phyloP scores from a whole-genome alignment of 2,797 vertebrate species.

The Benthosema pterotum region DNA sequence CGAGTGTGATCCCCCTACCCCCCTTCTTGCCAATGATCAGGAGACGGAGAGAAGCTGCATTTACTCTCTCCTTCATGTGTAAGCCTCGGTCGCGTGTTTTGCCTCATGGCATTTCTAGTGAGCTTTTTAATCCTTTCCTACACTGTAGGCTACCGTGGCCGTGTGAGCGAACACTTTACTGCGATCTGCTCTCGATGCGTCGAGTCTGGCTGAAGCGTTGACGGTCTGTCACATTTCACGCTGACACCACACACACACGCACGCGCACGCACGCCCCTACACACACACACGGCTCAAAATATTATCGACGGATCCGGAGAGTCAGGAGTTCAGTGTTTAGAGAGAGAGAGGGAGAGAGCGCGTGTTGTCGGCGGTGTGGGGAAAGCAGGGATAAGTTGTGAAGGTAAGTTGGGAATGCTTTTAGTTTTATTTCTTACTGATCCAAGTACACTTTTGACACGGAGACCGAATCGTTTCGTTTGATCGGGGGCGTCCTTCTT shows the following conservation, averaged over 20 bases:
- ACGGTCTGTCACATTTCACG: constrained; percentile 86
- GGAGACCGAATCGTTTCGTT: constrained; percentile 39
- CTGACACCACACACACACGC: constrained; percentile 63
- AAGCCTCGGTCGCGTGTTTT: too few relatives aligned
- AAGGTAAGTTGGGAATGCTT: constrained; percentile 53
- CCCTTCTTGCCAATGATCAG: too few relatives aligned
- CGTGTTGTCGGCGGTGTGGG: constrained; percentile 3
- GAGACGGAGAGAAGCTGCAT: too few relatives aligned
- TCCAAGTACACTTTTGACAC: too few relatives aligned
- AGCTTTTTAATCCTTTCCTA: too few relatives aligned
- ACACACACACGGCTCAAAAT: constrained; percentile 59
- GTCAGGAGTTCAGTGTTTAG: constrained; percentile 46
- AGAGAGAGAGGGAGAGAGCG: constrained; percentile 33
- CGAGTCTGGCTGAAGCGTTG: constrained; percentile 69
- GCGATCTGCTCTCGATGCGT: constrained; percentile 53
- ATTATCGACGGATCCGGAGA: constrained; percentile 65
- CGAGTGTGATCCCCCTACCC: too few relatives aligned
- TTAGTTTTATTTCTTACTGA: too few relatives aligned
- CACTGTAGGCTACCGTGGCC: too few relatives aligned
- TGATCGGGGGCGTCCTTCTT: constrained; percentile 51
- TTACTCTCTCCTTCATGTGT: too few relatives aligned
- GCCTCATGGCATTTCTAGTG: too few relatives aligned
- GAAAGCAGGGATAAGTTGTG: not conserved
- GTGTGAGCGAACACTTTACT: constrained; percentile 10
- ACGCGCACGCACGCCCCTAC: constrained; percentile 7